A percentile compares a stretch with the other conserved stretches of the same genome.
Evolutionary conservation across 2,797 vertebrate genomes (phyloP).

Genomic region (Strix occidentalis): DNA sequence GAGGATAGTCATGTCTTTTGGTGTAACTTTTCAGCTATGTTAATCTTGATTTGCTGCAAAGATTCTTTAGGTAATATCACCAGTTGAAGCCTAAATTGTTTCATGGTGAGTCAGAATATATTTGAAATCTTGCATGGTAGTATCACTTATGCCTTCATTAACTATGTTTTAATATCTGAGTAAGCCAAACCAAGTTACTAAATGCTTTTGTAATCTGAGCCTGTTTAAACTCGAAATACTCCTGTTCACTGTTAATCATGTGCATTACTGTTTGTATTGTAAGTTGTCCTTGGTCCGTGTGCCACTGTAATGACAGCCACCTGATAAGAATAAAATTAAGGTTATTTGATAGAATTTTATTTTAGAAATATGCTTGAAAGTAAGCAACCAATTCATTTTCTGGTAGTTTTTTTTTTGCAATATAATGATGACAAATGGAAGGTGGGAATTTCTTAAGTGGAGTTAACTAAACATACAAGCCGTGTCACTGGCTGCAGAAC

Average conservation of each 20-base stretch:
- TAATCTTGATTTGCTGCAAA: not conserved
- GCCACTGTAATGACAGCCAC: not conserved
- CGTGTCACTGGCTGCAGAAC: not conserved
- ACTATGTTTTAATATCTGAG: not conserved
- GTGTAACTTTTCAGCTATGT: not conserved
- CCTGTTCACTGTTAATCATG: conserved; percentile 34
- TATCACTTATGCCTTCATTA: conserved; percentile 2
- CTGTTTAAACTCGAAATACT: conserved; percentile 37
- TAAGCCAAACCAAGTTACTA: not conserved
- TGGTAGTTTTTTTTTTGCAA: not conserved
- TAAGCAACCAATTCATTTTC: not conserved
- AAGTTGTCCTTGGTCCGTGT: conserved; percentile 18
- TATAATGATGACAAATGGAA: not conserved
- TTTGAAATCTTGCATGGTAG: not conserved
- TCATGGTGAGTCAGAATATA: not conserved
- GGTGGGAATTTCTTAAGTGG: not conserved
- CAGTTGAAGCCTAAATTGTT: not conserved
- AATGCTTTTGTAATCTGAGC: conserved; percentile 48
- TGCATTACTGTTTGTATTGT: conserved; percentile 40
- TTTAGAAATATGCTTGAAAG: not conserved
- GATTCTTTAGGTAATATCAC: not conserved
- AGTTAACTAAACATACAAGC: not conserved
- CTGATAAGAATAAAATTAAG: conserved; percentile 19
- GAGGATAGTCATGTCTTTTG: not conserved
- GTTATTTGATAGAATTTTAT: not conserved